Conservation (phyloP, 2,797 vertebrate species). For the Thunnus albacares region DNA sequence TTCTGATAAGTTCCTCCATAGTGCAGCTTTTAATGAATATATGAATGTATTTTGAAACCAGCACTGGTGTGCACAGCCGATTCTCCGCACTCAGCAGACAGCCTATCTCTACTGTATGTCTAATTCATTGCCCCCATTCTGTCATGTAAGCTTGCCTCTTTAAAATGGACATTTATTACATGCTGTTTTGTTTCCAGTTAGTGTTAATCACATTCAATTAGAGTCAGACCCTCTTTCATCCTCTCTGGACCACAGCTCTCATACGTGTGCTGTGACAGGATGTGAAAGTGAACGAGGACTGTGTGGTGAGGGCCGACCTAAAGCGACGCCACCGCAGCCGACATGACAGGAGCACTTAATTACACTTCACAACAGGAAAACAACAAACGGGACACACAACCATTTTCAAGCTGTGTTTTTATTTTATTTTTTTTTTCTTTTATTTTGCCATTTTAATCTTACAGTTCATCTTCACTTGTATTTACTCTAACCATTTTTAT, state of each 20-base stretch:
- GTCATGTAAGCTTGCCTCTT: constrained; percentile 63
- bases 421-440: not conserved
- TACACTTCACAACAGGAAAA: constrained; percentile 40
- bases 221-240: constrained; percentile 69
- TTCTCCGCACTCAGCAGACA: constrained; percentile 50
- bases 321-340: constrained; percentile 22
- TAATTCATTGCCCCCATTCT: constrained; percentile 80
- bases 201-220: constrained; percentile 81
- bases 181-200: constrained; percentile 82
- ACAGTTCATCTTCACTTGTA: constrained; percentile 22
- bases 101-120: constrained; percentile 60
- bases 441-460: constrained; percentile 24
- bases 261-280: constrained; percentile 48
- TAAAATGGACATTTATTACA: constrained; percentile 77
- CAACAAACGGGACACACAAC: constrained; percentile 21
- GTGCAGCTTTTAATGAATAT: constrained; percentile 36
- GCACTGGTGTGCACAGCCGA: constrained; percentile 24
- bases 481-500: constrained; percentile 27
- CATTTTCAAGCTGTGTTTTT: not conserved
- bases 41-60: constrained; percentile 38
- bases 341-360: constrained; percentile 46
- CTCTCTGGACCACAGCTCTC: constrained; percentile 40
- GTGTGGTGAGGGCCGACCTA: constrained; percentile 19
- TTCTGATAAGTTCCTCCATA: constrained; percentile 1
- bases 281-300: constrained; percentile 42